Base-by-base conservation (phyloP, 2,888 invertebrate species). In the Caenorhabditis sp. region DNA sequence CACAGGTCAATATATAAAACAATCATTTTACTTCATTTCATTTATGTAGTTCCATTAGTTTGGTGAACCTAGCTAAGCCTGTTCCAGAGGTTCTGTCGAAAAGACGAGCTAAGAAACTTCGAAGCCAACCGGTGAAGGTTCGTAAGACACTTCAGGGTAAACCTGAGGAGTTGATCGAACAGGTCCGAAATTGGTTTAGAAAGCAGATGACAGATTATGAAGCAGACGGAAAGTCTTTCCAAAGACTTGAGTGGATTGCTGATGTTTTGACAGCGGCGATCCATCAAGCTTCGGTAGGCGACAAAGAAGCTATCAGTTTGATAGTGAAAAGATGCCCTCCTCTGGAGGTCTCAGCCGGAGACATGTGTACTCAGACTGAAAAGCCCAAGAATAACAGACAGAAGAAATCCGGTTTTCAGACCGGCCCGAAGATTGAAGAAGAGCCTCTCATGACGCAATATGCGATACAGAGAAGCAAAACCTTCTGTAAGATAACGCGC, bases 321-420 rank as follows among this genome's bases (percentile, higher is more conserved):
- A 64, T 64, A 5, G 14, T 10, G 3, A 57, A 58, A 21, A 23
- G 64, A 17, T 23, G 21, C 14, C 57, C 63, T 4, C 63, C 63
- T n/a, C 37, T 43, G 19, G 57, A 49, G 21, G 8, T 17, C 1
- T n/a, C 36, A 19, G 49, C 36, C 12, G 63, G 63, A 4, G 63
- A 63, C 27, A 64, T 64, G 64, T 37, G 26, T 3, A 64, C 64
- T 12, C 64, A 64, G 21, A 64, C 64, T 19, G 58, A 50, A 50
- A 36, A 26, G 54, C 50, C 50, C 50, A 50, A 54, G 23, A 4
- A 12, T 6, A 12, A 5, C 5, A 23, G 54, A 12, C 10, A 8
- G 17, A 5, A 21, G 23, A 54, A 55, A 23, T 36, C 26, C 4
- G 14, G 23, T n/a, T 1, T 3, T 10, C 14, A 36, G 24, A 54